These are phyloP conservation scores for Agapostemon virescens DNA, from an alignment of 2,888 invertebrate species.

Conservation along the genomic window DNA sequence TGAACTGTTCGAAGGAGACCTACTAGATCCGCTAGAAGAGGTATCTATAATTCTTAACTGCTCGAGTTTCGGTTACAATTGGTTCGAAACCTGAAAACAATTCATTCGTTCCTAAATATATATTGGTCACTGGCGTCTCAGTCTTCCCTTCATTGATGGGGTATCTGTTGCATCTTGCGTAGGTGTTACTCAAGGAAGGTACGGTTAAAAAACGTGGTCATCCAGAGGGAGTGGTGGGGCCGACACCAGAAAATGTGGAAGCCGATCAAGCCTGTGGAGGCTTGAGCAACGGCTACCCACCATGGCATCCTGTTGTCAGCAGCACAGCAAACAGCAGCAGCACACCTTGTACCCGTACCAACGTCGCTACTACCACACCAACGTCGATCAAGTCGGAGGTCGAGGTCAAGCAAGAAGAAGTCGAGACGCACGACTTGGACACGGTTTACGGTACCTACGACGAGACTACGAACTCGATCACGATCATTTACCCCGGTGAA, in stretches of 20 bases:
- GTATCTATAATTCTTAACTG: background rate
- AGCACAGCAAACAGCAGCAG: conserved; percentile 8
- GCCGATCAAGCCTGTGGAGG: conserved; percentile 84
- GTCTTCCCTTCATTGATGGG: conserved; percentile 59
- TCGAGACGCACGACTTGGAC: conserved; percentile 81
- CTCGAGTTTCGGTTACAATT: background rate
- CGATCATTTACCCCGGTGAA: conserved; percentile 85
- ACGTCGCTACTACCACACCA: conserved; percentile 67
- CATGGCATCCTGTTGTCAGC: conserved; percentile 51
- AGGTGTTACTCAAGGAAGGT: conserved; percentile 79
- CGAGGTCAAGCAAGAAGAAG: conserved; percentile 72
- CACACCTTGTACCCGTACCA: conserved; percentile 23
- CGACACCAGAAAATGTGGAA: conserved; percentile 92
- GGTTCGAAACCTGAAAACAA: conserved; percentile 1
- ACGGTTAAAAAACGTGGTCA: conserved; percentile 81
- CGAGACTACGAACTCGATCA: conserved; percentile 87
- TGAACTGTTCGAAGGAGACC: conserved; percentile 44
- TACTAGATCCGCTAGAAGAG: background rate
- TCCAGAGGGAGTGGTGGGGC: conserved; percentile 91
- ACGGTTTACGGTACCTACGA: conserved; percentile 88
- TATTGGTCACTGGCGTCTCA: conserved; percentile 45
- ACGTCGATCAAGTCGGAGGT: conserved; percentile 64
- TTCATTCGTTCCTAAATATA: conserved; percentile 53
- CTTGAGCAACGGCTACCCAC: conserved; percentile 54
- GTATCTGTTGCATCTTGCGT: conserved; percentile 35